Evolutionary conservation across 2,113 vertebrate species (phyloP).

Genomic region (Craseonycteris thonglongyai): DNA sequence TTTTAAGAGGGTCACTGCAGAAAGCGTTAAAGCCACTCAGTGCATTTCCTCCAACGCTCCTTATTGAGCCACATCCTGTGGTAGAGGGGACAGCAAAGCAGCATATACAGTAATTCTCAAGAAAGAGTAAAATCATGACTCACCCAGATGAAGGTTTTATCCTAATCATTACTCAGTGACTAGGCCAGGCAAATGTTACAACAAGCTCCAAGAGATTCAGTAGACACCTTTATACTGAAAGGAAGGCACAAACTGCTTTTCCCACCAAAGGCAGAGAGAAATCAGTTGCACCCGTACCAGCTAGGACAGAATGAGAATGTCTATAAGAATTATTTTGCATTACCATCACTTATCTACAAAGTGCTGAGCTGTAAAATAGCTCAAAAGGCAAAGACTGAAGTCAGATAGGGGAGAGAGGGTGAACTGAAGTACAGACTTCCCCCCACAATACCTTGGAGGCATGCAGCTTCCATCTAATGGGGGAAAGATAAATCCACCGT

Average conservation of each 20-base stretch:
- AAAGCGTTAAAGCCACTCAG: background rate
- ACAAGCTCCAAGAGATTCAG: background rate
- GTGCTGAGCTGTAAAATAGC: background rate
- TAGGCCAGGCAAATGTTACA: background rate
- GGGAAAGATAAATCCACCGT: background rate
- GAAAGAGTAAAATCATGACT: background rate
- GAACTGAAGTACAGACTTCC: background rate
- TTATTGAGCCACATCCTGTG: background rate
- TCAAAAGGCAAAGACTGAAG: background rate
- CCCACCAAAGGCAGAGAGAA: background rate
- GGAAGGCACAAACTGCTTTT: slow-evolving; percentile 39
- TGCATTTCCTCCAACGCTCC: background rate
- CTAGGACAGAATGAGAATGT: background rate
- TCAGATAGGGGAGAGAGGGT: background rate
- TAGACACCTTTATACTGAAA: background rate
- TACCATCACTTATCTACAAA: background rate
- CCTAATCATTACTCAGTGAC: background rate
- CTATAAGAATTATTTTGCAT: background rate
- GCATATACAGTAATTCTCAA: background rate
- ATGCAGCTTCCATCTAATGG: background rate
- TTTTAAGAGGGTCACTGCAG: background rate
- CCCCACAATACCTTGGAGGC: background rate
- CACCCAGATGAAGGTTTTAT: background rate
- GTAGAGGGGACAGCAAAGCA: background rate
- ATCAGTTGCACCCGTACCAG: background rate